Base-by-base conservation (phyloP, 2,888 invertebrate genomes). In the Rosalia funebris region DNA sequence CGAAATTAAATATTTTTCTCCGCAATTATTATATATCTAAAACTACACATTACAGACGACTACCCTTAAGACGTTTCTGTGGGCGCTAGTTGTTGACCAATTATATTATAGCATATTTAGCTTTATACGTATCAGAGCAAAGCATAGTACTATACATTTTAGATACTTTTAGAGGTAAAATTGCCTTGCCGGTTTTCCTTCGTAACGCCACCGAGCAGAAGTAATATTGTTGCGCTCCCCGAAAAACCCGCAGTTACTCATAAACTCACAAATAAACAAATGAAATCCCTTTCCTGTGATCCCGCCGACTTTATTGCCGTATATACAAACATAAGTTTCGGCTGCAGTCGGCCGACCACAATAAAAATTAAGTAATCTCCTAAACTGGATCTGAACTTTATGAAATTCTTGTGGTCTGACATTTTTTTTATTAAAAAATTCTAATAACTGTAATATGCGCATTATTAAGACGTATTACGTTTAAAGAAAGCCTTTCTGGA, bases 241-340 rank as follows among this genome's bases (percentile, higher is more conserved):
- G 31, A 31, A 16, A 25, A 32, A 32, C 34, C 34, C 34, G 34
- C 34, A 34, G 34, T n/a, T 10, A 34, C 32, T 46, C 46, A 46
- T 46, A 16, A 45, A 46, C 46, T 46, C 31, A 16, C 46, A 32
- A 46, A 46, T 46, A 46, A 46, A 46, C 46, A 46, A 46, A 46
- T 32, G 32, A 32, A 46, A 46, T 46, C 15, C 15, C 32, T 16
- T 45, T 12, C 11, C 15, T 46, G 46, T 10, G 15, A 16, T 46
- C 32, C 16, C 32, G 5, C 32, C 31, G 16, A 32, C 46, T 46
- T 46, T 46, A 46, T 46, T 31, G 32, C 46, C 12, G 10, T 16
- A 16, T 32, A 46, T 11, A n/a, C 12, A 1, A 44, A 44, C 14
- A 25, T 44, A n/a, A 11, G 11, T 3, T 10, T n/a, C 12, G 14